A percentile compares a stretch with the other conserved stretches of the same genome.
Conservation (phyloP, 2,888 invertebrate genomes). For the Psococerastis gibbosa region DNA sequence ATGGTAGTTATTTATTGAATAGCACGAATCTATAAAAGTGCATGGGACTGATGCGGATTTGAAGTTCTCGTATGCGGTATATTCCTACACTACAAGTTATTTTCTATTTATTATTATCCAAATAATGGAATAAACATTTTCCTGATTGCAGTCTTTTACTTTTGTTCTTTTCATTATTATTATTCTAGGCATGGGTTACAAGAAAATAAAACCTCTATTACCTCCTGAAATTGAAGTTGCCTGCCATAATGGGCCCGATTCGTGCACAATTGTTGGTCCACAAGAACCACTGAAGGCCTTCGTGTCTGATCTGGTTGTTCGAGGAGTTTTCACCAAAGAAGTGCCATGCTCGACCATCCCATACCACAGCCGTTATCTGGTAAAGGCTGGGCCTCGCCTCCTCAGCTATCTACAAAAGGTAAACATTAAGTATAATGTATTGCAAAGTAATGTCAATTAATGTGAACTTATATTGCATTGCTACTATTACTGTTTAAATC, state of each 20-base stretch:
- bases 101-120: too few relatives aligned
- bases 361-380: constrained; percentile 72
- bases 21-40: too few relatives aligned
- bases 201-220: constrained; percentile 36
- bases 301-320: constrained; percentile 38
- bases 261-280: constrained; percentile 81
- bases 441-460: too few relatives aligned
- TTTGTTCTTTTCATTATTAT: too few relatives aligned
- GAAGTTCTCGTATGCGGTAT: too few relatives aligned
- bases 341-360: constrained; percentile 77
- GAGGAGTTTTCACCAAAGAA: constrained; percentile 61
- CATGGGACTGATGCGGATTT: too few relatives aligned
- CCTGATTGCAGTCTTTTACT: too few relatives aligned
- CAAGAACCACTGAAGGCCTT: constrained; percentile 44
- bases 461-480: too few relatives aligned
- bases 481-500: too few relatives aligned
- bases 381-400: constrained; percentile 47
- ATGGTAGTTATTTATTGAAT: background rate
- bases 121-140: too few relatives aligned
- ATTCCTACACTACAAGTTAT: too few relatives aligned
- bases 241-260: constrained; percentile 72
- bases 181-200: constrained; percentile 25
- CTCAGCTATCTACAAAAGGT: constrained; percentile 40
- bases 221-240: constrained; percentile 66
- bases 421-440: too few relatives aligned